Percentiles rank a stretch among this genome's conserved stretches.
Conservation (phyloP, 37 sponge, comb jelly and placozoan species). For the Diacarnus erythraeanus region DNA sequence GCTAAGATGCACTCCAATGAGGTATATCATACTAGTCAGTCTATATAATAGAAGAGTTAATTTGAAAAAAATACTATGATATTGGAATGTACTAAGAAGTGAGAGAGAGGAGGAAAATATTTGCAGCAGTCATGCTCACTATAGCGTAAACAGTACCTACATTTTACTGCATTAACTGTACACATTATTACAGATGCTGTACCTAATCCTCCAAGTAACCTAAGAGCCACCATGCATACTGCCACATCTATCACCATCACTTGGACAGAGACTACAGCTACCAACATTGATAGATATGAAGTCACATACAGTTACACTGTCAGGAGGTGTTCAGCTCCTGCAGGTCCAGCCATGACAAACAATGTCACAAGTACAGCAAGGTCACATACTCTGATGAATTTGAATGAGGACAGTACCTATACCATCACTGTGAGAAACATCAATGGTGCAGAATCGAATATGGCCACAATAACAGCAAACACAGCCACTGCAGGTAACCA, state of each 20-base stretch:
- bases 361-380: neutral
- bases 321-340: neutral
- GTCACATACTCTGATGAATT: neutral
- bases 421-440: constrained; percentile 13
- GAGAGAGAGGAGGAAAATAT: too few species aligned
- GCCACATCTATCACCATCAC: neutral
- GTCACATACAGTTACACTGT: neutral
- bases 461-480: neutral
- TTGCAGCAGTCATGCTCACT: too few species aligned
- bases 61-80: too few species aligned
- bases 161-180: too few species aligned
- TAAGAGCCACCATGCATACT: neutral
- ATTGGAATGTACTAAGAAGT: too few species aligned
- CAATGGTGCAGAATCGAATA: neutral
- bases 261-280: neutral
- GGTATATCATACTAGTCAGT: too few species aligned
- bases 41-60: too few species aligned
- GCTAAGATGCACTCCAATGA: too few species aligned
- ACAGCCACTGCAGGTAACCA: neutral
- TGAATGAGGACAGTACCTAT: constrained; percentile 13
- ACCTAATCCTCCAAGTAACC: neutral
- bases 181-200: too few species aligned
- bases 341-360: neutral
- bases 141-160: too few species aligned
- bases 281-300: neutral